Evolutionary conservation across 2,113 vertebrate genomes (phyloP).

Genomic region (Tetraodon nigroviridis): DNA sequence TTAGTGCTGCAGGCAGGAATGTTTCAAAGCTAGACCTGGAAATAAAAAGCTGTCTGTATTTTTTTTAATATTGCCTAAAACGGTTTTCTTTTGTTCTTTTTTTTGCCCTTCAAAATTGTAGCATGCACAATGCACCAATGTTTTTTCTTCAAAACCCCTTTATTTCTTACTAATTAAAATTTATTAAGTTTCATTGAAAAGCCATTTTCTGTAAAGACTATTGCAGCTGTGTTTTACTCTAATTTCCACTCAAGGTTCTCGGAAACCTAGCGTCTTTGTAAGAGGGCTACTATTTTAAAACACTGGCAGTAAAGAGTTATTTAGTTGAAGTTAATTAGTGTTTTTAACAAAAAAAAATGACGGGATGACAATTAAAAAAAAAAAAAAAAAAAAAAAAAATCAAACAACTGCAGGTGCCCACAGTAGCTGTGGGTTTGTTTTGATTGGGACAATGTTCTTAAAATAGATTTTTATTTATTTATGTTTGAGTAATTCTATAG

Average conservation of each 20-base stretch:
- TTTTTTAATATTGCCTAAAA: too few species aligned
- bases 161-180: constrained; percentile 45
- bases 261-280: constrained; percentile 16
- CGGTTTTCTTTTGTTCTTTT: too few species aligned
- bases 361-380: too few species aligned
- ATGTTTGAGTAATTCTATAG: too few species aligned
- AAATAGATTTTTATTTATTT: too few species aligned
- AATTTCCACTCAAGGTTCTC: constrained; percentile 25
- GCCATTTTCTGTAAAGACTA: constrained; percentile 38
- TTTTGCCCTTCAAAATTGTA: background rate
- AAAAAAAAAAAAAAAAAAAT: background rate
- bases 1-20: background rate
- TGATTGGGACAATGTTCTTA: too few species aligned
- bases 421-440: too few species aligned
- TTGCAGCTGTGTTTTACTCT: constrained; percentile 29
- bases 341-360: background rate
- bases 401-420: too few species aligned
- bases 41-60: background rate
- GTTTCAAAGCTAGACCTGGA: background rate
- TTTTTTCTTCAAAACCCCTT: constrained; percentile 17
- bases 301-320: background rate
- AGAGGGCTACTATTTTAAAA: background rate
- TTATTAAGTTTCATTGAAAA: constrained; percentile 40
- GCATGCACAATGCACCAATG: background rate
- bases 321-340: background rate